Evolutionary conservation across 2,888 invertebrate species (phyloP).

Genomic region (Hololepta plana): DNA sequence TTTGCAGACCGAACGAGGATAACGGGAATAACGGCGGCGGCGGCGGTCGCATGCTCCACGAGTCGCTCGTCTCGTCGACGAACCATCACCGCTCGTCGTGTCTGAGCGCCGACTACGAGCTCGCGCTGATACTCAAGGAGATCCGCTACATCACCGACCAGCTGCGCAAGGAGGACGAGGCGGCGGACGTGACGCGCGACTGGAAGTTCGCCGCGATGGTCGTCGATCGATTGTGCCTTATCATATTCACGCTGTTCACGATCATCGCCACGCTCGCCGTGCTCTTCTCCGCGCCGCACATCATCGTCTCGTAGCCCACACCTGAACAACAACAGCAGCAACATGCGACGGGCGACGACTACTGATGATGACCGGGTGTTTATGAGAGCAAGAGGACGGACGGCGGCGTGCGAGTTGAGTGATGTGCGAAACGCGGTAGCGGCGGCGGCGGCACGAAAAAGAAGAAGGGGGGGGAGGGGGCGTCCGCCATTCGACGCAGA

Average conservation of each 20-base stretch:
- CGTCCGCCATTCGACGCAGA: conserved; percentile 1
- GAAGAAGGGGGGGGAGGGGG: not conserved
- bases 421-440: not conserved
- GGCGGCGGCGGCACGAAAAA: conserved; percentile 6
- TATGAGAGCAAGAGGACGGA: no score
- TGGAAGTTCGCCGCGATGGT: conserved; percentile 99
- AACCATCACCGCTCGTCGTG: conserved; percentile 78
- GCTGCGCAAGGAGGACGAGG: conserved; percentile 88
- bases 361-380: not conserved
- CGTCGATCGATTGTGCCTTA: conserved; percentile 98
- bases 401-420: no score
- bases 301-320: conserved; percentile 66
- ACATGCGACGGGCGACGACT: no score
- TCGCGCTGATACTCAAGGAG: conserved; percentile 89
- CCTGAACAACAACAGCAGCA: conserved; percentile 6
- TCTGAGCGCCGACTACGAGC: conserved; percentile 84
- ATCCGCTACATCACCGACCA: conserved; percentile 83
- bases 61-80: conserved; percentile 49
- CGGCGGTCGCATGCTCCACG: conserved; percentile 54
- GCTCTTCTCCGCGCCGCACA: conserved; percentile 91
- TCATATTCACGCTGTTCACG: conserved; percentile 97
- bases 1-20: conserved; percentile 27
- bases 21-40: conserved; percentile 36
- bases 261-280: conserved; percentile 94
- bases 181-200: conserved; percentile 87